Evolutionary conservation across 37 sponge, comb jelly and placozoan genomes (phyloP).

Genomic region (Halichondria panicea): DNA sequence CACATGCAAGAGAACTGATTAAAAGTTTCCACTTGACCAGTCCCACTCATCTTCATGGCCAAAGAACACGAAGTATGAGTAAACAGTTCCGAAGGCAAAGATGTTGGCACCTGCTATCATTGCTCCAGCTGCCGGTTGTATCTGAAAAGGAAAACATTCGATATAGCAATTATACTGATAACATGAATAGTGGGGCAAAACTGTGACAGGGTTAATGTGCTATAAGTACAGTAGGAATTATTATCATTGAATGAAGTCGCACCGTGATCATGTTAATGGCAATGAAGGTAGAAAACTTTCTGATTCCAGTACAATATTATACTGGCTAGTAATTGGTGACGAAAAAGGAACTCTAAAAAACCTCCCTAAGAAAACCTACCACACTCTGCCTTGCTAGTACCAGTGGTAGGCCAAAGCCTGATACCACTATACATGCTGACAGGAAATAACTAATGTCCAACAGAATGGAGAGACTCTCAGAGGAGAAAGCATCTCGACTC

Average conservation of each 20-base stretch:
- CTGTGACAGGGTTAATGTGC: background rate
- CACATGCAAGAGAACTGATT: too few species aligned
- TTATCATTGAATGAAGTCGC: background rate
- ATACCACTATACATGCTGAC: conserved; percentile 74
- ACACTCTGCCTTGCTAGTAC: conserved; percentile 53
- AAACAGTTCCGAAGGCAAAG: conserved; percentile 75
- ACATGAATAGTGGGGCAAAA: background rate
- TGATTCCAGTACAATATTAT: too few species aligned
- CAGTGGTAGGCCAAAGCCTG: conserved; percentile 71
- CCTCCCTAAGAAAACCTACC: conserved; percentile 49
- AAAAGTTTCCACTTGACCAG: conserved; percentile 12
- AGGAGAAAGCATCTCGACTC: conserved; percentile 15
- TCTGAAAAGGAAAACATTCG: conserved; percentile 26
- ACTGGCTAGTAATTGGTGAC: too few species aligned
- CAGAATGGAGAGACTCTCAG: conserved; percentile 33
- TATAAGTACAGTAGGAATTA: background rate
- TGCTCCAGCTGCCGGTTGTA: conserved; percentile 35
- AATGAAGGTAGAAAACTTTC: too few species aligned
- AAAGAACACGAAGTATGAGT: conserved; percentile 68
- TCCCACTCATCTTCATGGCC: conserved; percentile 47
- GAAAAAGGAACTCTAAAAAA: too few species aligned
- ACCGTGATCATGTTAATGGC: too few species aligned
- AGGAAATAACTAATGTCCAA: conserved; percentile 68
- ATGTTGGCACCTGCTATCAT: conserved; percentile 57
- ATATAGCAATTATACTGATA: background rate